Percentiles rank a stretch among this genome's conserved stretches.
Evolutionary conservation across 2,113 vertebrate genomes (phyloP).

Genomic region (Sprattus sprattus): DNA sequence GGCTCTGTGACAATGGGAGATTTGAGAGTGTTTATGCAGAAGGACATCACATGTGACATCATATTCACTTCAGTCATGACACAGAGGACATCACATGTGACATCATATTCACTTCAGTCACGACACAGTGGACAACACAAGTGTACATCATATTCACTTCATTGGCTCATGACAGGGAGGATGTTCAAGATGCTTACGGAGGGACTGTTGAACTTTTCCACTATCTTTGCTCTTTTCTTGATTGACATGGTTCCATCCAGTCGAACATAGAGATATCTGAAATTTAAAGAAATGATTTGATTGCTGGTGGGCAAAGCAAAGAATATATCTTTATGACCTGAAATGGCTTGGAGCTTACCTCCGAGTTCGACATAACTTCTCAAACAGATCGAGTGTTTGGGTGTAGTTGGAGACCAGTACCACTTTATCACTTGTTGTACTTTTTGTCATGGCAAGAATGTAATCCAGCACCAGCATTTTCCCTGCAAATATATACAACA

Average conservation of each 20-base stretch:
- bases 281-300: background rate
- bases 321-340: background rate
- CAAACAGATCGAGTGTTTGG: slow-evolving; percentile 95
- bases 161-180: background rate
- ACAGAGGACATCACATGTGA: background rate
- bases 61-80: background rate
- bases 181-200: slow-evolving; percentile 72
- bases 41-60: background rate
- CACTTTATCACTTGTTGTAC: slow-evolving; percentile 86
- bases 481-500: slow-evolving; percentile 63
- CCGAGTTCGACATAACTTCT: slow-evolving; percentile 88
- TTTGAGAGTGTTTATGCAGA: background rate
- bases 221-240: slow-evolving; percentile 94
- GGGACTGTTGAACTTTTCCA: slow-evolving; percentile 88
- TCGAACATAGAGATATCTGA: slow-evolving; percentile 90
- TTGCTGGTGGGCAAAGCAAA: background rate
- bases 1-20: slow-evolving; percentile 70
- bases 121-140: background rate
- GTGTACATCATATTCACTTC: background rate
- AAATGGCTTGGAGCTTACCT: slow-evolving; percentile 68
- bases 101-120: background rate
- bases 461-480: slow-evolving; percentile 97
- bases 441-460: slow-evolving; percentile 89
- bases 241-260: slow-evolving; percentile 98
- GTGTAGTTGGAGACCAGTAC: slow-evolving; percentile 98